Base-by-base conservation (phyloP, 2,888 invertebrate species). In the Dascillus cervinus region DNA sequence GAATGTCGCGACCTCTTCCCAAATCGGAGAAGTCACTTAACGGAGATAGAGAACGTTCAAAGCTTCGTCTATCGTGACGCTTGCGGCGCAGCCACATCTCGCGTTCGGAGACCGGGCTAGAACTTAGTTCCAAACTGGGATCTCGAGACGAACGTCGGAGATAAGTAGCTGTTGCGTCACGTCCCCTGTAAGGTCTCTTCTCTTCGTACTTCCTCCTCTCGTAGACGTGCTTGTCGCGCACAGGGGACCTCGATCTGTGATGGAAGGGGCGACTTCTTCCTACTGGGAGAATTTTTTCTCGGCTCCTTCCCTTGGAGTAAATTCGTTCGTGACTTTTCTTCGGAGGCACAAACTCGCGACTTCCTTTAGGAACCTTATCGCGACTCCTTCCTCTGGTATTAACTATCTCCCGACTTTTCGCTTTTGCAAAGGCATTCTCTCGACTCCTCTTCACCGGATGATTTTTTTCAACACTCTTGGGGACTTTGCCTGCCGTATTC, bases 1-100 rank as follows among this genome's bases (percentile, higher is more conserved):
- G 37, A 39, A 65, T 64, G 17, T 25, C 22, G 4, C 20, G 24
- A 14, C 12, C 31, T 3, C 22, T 29, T 21, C 15, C n/a, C n/a
- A n/a, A n/a, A n/a, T n/a, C n/a, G n/a, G n/a, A n/a, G n/a, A n/a
- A 10, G 14, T 25, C 32, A 11, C 26, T 24, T 11, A 28, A 20
- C 3, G 33, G 29, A 2, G 35, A 31, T 9, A 13, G 30, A 6
- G 28, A 28, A 6, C 17, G 17, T 4, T 17, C 8, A 17, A 17
- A 17, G 8, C 17, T 8, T 6, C 4, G 5, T 6, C 17, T 4
- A 6, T 6, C 8, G 17, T 5, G 5, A n/a, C 4, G 5, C 23
- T 25, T 29, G 17, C 34, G 29, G 2, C 40, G 36, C 14, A 43
- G 21, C 43, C 43, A 43, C 26, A 33, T 31, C 21, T 43, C 43